Evolutionary conservation across 2,797 vertebrate genomes (phyloP), one percentile per base, ranked within the genome.

Genomic region (Spinus pinus): DNA sequence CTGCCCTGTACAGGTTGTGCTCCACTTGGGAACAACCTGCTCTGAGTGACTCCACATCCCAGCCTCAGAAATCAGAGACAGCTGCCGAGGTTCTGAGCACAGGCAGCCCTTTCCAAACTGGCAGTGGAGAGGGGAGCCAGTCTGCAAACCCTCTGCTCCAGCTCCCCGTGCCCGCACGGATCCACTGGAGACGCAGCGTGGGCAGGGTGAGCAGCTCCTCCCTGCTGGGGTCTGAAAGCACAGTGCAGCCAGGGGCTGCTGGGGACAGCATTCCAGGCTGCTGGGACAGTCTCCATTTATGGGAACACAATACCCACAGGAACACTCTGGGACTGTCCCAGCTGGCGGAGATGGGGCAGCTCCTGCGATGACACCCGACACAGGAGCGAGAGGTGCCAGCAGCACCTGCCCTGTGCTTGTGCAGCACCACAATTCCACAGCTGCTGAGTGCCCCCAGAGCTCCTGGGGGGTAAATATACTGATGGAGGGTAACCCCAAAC

Each of bases 351-450:
- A 67, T 0, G 1, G 30, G 37, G 78, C 78, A 64, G 67, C 73
- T 87, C 84, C 90, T 81, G 86, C 37, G 35, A 20, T 72, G 57
- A 42, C 50, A 39, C 24, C 57, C 2, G 2, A 44, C 69, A 53
- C 30, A 51, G 0, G 6, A 81, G 71, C 23, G 23, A 58, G 4
- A 5, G 54, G 70, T 81, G 89, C 61, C 81, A 82, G 87, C 41
- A 91, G 8, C 95, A 95, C 88, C 94, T 94, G 92, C 74, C 93
- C 50, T 39, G 42, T 88, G 85, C 89, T 92, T 92, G 90, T 41
- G 69, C 77, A 94, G 4, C 75, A 74, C n/a, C 22, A n/a, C n/a
- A 21, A 23, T 17, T n/a, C 47, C 60, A 24, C 93, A 96, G 94
- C 93, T 97, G 95, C 93, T 86, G 80, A 1, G 0, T 24, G 35